These are phyloP conservation scores for Ceratoteleas bidentatus DNA, from an alignment of 1,140 invertebrate species.

Conservation along the genomic window DNA sequence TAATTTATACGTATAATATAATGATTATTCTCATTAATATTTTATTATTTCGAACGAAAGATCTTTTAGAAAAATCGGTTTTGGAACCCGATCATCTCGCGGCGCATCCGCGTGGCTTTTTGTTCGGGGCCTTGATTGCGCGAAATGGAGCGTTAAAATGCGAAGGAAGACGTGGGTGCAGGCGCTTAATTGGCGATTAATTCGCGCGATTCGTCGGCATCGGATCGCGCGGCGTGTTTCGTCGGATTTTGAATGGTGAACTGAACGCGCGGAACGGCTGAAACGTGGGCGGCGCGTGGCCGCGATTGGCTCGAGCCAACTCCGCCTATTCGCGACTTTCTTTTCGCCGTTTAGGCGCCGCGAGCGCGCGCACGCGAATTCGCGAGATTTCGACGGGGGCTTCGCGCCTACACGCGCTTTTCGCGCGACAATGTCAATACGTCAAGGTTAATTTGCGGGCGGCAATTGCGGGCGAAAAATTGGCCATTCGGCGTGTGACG, in stretches of 20 bases:
- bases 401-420: slow-evolving; percentile 9
- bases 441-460: slow-evolving; percentile 33
- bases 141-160: slow-evolving; percentile 54
- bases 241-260: slow-evolving; percentile 66
- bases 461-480: not conserved
- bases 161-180: slow-evolving; percentile 48
- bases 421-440: slow-evolving; percentile 34
- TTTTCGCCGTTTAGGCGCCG: slow-evolving; percentile 61
- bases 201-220: slow-evolving; percentile 27
- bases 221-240: slow-evolving; percentile 49
- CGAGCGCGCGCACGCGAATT: slow-evolving; percentile 32
- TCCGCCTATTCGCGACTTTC: slow-evolving; percentile 77
- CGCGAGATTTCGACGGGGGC: slow-evolving; percentile 28
- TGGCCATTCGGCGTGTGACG: not conserved
- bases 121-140: slow-evolving; percentile 26
- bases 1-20: too few species aligned
- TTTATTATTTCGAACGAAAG: not conserved
- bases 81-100: not conserved
- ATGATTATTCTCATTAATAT: too few species aligned
- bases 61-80: slow-evolving; percentile 33
- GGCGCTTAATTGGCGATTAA: slow-evolving; percentile 53
- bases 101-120: slow-evolving; percentile 22
- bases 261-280: slow-evolving; percentile 74
- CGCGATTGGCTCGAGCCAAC: slow-evolving; percentile 77
- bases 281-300: slow-evolving; percentile 77